Evolutionary conservation across 2,888 invertebrate genomes (phyloP).

Genomic region (Zelleria hepariella): DNA sequence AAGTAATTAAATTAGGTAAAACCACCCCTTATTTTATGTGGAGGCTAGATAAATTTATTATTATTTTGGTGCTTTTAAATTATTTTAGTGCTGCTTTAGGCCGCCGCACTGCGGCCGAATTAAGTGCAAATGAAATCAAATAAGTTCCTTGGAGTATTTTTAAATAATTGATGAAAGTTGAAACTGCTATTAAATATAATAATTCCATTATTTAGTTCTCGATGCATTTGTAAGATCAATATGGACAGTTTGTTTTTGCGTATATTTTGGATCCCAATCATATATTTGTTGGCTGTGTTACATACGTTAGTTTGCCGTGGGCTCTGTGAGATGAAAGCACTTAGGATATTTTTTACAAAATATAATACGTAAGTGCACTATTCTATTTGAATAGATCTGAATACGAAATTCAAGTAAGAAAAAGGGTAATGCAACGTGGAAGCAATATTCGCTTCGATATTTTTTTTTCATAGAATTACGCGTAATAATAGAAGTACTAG

Average conservation of each 20-base stretch:
- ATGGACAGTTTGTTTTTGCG: too few relatives aligned
- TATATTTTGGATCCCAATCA: neutral
- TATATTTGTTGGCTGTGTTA: neutral
- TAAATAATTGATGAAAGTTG: neutral
- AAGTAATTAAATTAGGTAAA: too few relatives aligned
- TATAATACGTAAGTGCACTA: conserved; percentile 2
- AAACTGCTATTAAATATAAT: neutral
- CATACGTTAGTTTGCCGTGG: neutral
- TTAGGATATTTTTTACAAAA: neutral
- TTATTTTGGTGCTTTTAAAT: neutral
- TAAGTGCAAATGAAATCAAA: neutral
- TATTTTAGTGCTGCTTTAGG: neutral
- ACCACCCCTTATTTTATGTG: conserved; percentile 9
- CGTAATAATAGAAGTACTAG: neutral
- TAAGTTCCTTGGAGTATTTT: neutral
- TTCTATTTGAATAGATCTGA: conserved; percentile 34
- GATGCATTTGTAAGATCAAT: too few relatives aligned
- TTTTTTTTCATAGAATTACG: conserved; percentile 12
- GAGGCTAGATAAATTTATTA: conserved; percentile 7
- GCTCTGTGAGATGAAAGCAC: neutral
- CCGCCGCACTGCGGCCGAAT: too few relatives aligned
- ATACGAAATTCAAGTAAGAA: conserved; percentile 16
- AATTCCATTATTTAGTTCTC: neutral
- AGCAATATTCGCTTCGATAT: conserved; percentile 39
- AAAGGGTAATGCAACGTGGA: conserved; percentile 27